Conservation (phyloP, 1,140 invertebrate genomes). For the Micrasema minimum region DNA sequence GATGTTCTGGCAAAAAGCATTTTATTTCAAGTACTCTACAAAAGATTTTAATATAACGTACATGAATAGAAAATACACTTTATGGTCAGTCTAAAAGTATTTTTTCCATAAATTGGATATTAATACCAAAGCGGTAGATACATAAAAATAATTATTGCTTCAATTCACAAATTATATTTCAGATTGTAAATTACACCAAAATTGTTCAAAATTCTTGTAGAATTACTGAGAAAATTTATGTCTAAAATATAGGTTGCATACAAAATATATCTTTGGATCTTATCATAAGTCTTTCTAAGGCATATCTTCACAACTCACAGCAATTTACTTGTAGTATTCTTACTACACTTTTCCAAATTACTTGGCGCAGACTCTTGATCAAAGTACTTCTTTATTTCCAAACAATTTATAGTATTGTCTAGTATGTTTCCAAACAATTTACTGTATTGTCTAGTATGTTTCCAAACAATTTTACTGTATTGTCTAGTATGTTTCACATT, state of each 20-base stretch:
- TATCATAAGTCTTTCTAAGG: conserved; percentile 40
- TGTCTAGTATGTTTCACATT: too few species aligned
- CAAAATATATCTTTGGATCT: conserved; percentile 37
- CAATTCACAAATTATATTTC: not conserved
- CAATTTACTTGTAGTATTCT: conserved; percentile 11
- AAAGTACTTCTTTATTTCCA: conserved; percentile 15
- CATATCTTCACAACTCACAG: conserved; percentile 32
- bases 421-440: too few species aligned
- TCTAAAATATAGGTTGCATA: conserved; percentile 38
- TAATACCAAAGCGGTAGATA: too few species aligned
- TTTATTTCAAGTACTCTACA: too few species aligned
- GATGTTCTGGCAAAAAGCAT: too few species aligned
- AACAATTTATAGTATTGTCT: conserved; percentile 2
- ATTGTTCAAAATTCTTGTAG: not conserved
- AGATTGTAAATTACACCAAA: conserved; percentile 19
- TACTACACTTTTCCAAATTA: not conserved
- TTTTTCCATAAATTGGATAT: too few species aligned
- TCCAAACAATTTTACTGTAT: conserved; percentile 3
- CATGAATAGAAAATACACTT: too few species aligned
- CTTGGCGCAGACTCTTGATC: not conserved
- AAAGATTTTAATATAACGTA: too few species aligned
- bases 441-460: not conserved
- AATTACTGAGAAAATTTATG: conserved; percentile 27
- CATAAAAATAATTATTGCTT: not conserved
- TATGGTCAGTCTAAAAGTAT: too few species aligned